A percentile compares a stretch with the other conserved stretches of the same genome.
These are phyloP conservation scores for Natrix natrix DNA, from an alignment of 2,797 vertebrate genomes.

Conservation along the genomic window DNA sequence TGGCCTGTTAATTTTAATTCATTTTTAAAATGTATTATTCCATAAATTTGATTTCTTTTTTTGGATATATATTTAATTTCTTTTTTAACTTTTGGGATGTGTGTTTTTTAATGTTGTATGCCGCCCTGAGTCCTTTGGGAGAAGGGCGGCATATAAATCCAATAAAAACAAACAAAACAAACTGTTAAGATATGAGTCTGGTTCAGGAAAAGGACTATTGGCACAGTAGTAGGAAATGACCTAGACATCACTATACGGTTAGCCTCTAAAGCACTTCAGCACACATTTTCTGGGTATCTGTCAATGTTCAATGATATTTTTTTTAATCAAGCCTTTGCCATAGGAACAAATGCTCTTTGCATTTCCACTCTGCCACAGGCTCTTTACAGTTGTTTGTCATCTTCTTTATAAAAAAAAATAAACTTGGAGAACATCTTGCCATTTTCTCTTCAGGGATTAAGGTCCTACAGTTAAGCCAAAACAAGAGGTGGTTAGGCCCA, in stretches of 20 bases:
- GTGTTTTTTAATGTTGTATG: too few relatives aligned
- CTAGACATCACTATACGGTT: background rate
- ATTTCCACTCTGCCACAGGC: slow-evolving; percentile 23
- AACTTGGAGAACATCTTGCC: background rate
- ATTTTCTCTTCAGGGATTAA: slow-evolving; percentile 29
- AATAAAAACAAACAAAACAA: too few relatives aligned
- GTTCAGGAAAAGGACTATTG: background rate
- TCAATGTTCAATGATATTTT: slow-evolving; percentile 1
- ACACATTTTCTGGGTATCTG: slow-evolving; percentile 23
- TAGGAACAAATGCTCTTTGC: background rate
- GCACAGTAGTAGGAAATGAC: background rate
- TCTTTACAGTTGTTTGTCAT: slow-evolving; percentile 40
- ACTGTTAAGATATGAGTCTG: background rate
- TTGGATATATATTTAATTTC: too few relatives aligned
- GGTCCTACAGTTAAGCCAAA: background rate
- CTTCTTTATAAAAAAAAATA: background rate
- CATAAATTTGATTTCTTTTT: too few relatives aligned
- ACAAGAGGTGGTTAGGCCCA: background rate
- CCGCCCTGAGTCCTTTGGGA: too few relatives aligned
- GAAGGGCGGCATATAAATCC: too few relatives aligned
- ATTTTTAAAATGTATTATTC: too few relatives aligned
- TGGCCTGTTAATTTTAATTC: too few relatives aligned
- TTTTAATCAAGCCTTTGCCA: slow-evolving; percentile 35
- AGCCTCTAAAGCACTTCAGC: slow-evolving; percentile 6
- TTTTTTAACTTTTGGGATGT: too few relatives aligned